These are phyloP conservation scores for Irena cyanogastra DNA, from an alignment of 2,113 vertebrate genomes.

Conservation along the genomic window DNA sequence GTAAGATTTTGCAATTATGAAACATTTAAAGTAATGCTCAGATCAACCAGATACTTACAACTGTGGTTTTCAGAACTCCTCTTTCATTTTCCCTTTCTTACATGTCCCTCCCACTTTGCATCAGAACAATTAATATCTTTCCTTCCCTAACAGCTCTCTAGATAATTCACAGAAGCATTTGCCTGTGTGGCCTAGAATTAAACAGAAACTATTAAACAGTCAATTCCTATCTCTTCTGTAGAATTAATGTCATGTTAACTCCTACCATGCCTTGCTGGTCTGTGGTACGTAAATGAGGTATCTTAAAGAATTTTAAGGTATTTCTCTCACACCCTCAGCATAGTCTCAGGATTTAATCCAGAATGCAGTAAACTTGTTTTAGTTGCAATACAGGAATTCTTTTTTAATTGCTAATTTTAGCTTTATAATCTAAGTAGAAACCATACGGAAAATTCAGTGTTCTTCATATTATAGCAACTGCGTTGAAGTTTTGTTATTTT, in stretches of 20 bases:
- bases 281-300: neutral
- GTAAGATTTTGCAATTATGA: slow-evolving; percentile 12
- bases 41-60: slow-evolving; percentile 20
- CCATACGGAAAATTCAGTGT: neutral
- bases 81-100: slow-evolving; percentile 46
- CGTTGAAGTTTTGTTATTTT: neutral
- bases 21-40: neutral
- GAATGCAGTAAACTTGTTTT: neutral
- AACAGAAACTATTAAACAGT: slow-evolving; percentile 67
- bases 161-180: slow-evolving; percentile 64
- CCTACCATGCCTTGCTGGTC: neutral
- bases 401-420: neutral
- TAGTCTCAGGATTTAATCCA: neutral
- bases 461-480: neutral
- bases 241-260: slow-evolving; percentile 54
- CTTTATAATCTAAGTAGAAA: neutral
- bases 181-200: slow-evolving; percentile 62
- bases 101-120: slow-evolving; percentile 32
- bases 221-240: slow-evolving; percentile 43
- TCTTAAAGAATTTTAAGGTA: neutral
- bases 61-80: neutral
- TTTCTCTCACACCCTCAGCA: neutral
- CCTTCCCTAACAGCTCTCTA: slow-evolving; percentile 59
- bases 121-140: slow-evolving; percentile 66
- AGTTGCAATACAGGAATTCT: neutral